Evolutionary conservation across 2,888 invertebrate species (phyloP).

Genomic region (Archips crataeganus): DNA sequence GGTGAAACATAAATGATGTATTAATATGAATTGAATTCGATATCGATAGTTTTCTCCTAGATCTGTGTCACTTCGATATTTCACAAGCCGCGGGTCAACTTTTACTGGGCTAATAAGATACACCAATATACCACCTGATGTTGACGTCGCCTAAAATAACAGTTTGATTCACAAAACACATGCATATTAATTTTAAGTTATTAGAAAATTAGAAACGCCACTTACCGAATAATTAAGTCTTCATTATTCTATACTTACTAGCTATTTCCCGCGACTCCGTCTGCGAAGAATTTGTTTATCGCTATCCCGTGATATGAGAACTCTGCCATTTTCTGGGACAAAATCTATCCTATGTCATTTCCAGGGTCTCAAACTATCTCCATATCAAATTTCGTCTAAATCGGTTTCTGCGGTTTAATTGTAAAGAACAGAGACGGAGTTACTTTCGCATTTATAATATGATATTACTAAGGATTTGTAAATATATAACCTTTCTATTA

Average conservation of each 20-base stretch:
- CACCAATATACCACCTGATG: conserved; percentile 25
- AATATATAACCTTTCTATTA: no score
- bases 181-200: conserved; percentile 25
- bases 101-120: conserved; percentile 44
- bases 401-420: no score
- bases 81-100: conserved; percentile 46
- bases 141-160: conserved; percentile 28
- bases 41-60: conserved; percentile 33
- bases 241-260: background rate
- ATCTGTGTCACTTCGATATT: conserved; percentile 42
- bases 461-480: no score
- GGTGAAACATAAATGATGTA: conserved; percentile 8
- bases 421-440: no score
- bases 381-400: no score
- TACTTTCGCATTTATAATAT: no score
- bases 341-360: no score
- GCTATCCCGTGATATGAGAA: no score
- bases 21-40: conserved; percentile 18
- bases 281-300: no score
- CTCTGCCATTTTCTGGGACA: no score
- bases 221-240: background rate
- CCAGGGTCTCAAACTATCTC: no score
- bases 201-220: conserved; percentile 9
- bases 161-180: conserved; percentile 29
- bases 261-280: no score